Percentiles rank a stretch among this genome's conserved stretches.
Conservation (phyloP, 2,888 invertebrate species). For the Nephrotoma flavescens region DNA sequence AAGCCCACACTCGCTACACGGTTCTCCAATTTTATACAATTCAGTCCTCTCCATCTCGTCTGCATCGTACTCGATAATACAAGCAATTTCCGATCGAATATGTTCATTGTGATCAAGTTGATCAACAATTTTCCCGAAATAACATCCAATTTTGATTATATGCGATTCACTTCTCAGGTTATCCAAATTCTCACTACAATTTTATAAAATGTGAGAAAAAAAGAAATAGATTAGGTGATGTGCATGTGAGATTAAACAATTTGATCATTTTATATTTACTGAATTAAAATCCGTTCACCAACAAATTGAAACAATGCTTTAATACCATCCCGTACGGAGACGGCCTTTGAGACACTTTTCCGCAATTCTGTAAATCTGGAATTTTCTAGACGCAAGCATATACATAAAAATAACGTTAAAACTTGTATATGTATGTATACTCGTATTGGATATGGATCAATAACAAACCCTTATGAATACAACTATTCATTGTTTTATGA, state of each 20-base stretch:
- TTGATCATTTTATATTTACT: not conserved
- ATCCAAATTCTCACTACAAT: not conserved
- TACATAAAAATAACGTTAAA: not conserved
- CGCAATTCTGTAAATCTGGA: not conserved
- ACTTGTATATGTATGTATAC: not conserved
- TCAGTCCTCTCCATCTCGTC: not conserved
- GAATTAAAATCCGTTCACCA: not conserved
- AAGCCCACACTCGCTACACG: not conserved
- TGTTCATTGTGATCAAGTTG: not conserved
- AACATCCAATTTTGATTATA: not conserved
- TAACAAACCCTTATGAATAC: not conserved
- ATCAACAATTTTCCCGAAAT: not conserved
- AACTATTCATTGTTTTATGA: not conserved
- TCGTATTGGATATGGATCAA: not conserved
- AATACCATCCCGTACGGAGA: not conserved
- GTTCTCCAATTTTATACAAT: not conserved
- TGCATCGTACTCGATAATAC: not conserved
- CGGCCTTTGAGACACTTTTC: not conserved
- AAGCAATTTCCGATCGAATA: not conserved
- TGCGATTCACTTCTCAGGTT: not conserved
- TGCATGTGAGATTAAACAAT: not conserved
- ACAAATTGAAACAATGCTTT: not conserved
- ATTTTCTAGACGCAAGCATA: not conserved
- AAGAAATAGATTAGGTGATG: not conserved
- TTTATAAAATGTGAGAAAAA: not conserved